phyloP scores from a whole-genome alignment of 2,888 invertebrate species.

The Crematogaster levior region DNA sequence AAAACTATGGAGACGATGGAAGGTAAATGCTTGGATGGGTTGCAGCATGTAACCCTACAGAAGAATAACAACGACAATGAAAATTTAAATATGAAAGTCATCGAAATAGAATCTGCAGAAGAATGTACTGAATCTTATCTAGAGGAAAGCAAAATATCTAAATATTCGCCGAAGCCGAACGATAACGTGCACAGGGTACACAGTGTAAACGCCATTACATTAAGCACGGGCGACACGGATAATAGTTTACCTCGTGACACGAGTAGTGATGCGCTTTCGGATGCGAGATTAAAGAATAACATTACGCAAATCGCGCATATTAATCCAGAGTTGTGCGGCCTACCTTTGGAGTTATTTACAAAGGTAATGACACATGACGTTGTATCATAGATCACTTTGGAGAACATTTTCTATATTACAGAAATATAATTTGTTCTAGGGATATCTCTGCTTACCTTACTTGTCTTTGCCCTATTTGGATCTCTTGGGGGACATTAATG shows the following conservation, averaged over 20 bases:
- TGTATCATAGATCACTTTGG: neutral
- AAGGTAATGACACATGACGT: constrained; percentile 86
- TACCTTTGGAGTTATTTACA: constrained; percentile 95
- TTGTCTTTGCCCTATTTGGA: constrained; percentile 98
- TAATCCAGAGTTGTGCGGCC: constrained; percentile 92
- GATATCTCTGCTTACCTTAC: constrained; percentile 98
- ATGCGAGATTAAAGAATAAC: constrained; percentile 87
- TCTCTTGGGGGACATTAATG: constrained; percentile 94
- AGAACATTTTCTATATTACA: neutral
- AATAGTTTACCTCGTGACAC: constrained; percentile 90
- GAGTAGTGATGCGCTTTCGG: constrained; percentile 89
- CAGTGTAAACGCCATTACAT: constrained; percentile 81
- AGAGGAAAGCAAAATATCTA: constrained; percentile 70
- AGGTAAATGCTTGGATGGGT: constrained; percentile 79
- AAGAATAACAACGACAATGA: constrained; percentile 78
- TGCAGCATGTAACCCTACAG: constrained; percentile 69
- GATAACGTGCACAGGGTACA: constrained; percentile 82
- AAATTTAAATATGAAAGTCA: constrained; percentile 76
- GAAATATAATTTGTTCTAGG: constrained; percentile 86
- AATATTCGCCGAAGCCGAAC: constrained; percentile 72
- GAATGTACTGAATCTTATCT: constrained; percentile 71
- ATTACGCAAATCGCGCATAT: constrained; percentile 89
- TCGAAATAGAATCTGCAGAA: constrained; percentile 75
- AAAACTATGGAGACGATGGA: constrained; percentile 82
- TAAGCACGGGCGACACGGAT: constrained; percentile 84